Base-by-base conservation (phyloP, 2,113 vertebrate genomes). In the Antennarius striatus region DNA sequence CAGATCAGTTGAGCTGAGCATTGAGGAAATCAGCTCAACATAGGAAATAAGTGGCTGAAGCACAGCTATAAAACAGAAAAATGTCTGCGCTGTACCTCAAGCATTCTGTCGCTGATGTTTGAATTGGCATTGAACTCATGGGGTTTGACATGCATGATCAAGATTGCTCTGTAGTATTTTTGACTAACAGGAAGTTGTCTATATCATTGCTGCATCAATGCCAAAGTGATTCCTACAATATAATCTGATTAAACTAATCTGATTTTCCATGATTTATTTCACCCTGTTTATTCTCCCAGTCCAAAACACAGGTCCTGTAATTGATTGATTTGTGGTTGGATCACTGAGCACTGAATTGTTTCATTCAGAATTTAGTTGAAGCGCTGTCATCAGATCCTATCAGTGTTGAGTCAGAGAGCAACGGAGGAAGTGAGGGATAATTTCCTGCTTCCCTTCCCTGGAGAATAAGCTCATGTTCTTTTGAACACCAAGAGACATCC, bases 361-460 rank as follows among this genome's bases (percentile, higher is more conserved):
- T 63, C 16, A 65, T 73, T 74, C 58, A 57, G n/a, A 40, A 5
- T 55, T 13, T 36, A 65, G 55, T 50, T 45, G 1, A 22, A 55
- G 49, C 48, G 0, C 0, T 1, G 13, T 52, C 73, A 63, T 12
- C 10, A 4, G 32, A 22, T 80, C 59, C 48, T 69, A 56, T 71
- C 42, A 17, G 46, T 17, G 43, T 5, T 51, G 58, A 77, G 68
- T 75, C 50, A 63, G 56, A 73, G 47, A 42, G 55, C 11, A 36
- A 49, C 9, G 51, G 32, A 80, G 70, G 64, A 82, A 53, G 49
- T 4, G 43, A 61, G 45, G 54, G 53, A 9, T 55, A 0, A 63
- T 66, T 58, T 72, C 63, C 66, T 56, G 54, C 65, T 63, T 77
- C 66, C 60, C 69, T 40, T 75, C 45, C 4, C 22, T 9, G 16